Conservation (phyloP, 2,797 vertebrate genomes). For the Delichon dasypus region DNA sequence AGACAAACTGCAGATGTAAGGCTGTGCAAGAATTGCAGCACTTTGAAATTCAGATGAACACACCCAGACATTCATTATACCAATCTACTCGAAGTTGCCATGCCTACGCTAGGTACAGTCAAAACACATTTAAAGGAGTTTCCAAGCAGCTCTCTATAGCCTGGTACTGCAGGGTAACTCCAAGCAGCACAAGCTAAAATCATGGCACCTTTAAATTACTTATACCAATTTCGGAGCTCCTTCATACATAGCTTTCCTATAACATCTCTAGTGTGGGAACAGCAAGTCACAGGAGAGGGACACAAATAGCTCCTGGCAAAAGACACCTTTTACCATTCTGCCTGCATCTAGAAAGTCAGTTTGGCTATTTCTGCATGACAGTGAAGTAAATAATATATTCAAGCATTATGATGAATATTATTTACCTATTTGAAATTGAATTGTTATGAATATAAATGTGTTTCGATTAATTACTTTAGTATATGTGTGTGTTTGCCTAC, state of each 20-base stretch:
- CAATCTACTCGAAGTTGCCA: not conserved
- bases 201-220: not conserved
- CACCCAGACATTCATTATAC: slow-evolving; percentile 21
- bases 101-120: not conserved
- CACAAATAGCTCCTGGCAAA: not conserved
- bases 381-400: not conserved
- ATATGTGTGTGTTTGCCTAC: not conserved
- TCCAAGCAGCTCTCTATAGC: not conserved
- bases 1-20: slow-evolving; percentile 41
- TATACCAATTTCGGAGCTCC: not conserved
- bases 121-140: not conserved
- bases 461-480: not conserved
- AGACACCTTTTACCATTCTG: not conserved
- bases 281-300: not conserved
- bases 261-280: not conserved
- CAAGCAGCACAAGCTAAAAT: not conserved
- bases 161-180: not conserved
- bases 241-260: not conserved
- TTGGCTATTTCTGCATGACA: not conserved
- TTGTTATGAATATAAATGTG: not conserved
- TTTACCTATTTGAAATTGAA: not conserved
- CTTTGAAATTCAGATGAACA: slow-evolving; percentile 59
- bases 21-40: not conserved
- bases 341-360: not conserved
- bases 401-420: not conserved